These are phyloP conservation scores for Hirundichthys speculiger DNA, from an alignment of 2,113 vertebrate species.

Conservation along the genomic window DNA sequence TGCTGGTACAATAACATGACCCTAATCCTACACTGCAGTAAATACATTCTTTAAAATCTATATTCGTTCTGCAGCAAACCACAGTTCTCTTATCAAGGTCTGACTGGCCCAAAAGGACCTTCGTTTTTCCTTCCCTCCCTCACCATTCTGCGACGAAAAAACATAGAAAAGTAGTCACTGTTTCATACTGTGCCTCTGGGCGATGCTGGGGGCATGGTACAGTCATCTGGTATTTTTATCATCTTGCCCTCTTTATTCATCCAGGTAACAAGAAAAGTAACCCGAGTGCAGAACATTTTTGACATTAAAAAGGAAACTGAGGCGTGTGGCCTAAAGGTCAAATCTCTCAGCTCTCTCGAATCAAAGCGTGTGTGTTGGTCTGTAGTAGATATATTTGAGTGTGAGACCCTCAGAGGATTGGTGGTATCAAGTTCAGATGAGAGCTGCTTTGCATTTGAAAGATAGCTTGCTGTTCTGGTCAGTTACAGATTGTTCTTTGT, in stretches of 20 bases:
- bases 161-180: not conserved
- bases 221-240: slow-evolving; percentile 37
- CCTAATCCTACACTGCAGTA: slow-evolving; percentile 66
- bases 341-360: not conserved
- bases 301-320: slow-evolving; percentile 9
- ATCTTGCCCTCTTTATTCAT: slow-evolving; percentile 20
- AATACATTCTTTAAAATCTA: slow-evolving; percentile 55
- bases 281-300: slow-evolving; percentile 12
- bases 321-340: slow-evolving; percentile 6
- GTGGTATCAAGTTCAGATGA: slow-evolving; percentile 16
- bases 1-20: slow-evolving; percentile 65
- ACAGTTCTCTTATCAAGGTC: slow-evolving; percentile 8
- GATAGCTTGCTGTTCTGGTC: slow-evolving; percentile 51
- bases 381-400: not conserved
- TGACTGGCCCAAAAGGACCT: slow-evolving; percentile 7
- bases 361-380: not conserved
- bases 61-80: slow-evolving; percentile 35
- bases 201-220: slow-evolving; percentile 15
- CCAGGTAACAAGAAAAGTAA: slow-evolving; percentile 1
- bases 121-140: not conserved
- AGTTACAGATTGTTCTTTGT: slow-evolving; percentile 48
- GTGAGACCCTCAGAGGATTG: slow-evolving; percentile 8
- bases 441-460: slow-evolving; percentile 52
- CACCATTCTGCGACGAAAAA: slow-evolving; percentile 8
- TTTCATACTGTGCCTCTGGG: slow-evolving; percentile 11